These are phyloP conservation scores for Drosophila sechellia DNA, from an alignment of 1,140 invertebrate genomes.

Conservation along the genomic window DNA sequence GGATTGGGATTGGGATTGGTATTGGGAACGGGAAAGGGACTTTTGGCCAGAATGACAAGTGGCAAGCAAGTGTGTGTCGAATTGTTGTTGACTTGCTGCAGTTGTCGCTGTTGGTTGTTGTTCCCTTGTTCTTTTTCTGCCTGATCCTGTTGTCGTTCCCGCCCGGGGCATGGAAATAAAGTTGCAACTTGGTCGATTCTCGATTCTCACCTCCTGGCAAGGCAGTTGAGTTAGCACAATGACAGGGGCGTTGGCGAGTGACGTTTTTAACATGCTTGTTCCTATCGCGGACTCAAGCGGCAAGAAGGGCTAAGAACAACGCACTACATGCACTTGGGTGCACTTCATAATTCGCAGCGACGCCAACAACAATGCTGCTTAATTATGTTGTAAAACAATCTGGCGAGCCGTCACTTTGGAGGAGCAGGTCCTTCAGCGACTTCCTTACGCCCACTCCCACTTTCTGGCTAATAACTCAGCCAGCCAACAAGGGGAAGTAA, in stretches of 20 bases:
- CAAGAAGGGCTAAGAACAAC: slow-evolving; percentile 23
- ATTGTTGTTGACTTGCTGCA: slow-evolving; percentile 80
- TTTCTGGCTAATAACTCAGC: slow-evolving; percentile 46
- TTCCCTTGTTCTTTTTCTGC: not conserved
- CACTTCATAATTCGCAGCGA: slow-evolving; percentile 69
- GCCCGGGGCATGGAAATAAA: slow-evolving; percentile 71
- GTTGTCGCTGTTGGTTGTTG: slow-evolving; percentile 54
- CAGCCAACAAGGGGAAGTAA: slow-evolving; percentile 66
- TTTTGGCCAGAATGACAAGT: slow-evolving; percentile 38
- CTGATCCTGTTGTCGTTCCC: slow-evolving; percentile 26
- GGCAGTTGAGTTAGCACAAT: slow-evolving; percentile 31
- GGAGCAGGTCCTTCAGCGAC: slow-evolving; percentile 33
- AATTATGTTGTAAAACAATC: slow-evolving; percentile 83
- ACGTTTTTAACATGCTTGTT: slow-evolving; percentile 47
- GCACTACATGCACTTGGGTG: slow-evolving; percentile 69
- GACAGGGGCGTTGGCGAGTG: slow-evolving; percentile 70
- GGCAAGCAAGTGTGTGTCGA: slow-evolving; percentile 79
- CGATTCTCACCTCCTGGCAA: slow-evolving; percentile 17
- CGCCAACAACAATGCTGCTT: slow-evolving; percentile 67
- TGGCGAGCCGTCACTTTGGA: slow-evolving; percentile 51
- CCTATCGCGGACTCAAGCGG: slow-evolving; percentile 7
- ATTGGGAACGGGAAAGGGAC: not conserved
- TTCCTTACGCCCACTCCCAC: slow-evolving; percentile 4
- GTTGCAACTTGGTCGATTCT: slow-evolving; percentile 52
- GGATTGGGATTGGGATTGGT: not conserved